phyloP scores from a whole-genome alignment of 2,113 vertebrate species.

The Piprites chloris region DNA sequence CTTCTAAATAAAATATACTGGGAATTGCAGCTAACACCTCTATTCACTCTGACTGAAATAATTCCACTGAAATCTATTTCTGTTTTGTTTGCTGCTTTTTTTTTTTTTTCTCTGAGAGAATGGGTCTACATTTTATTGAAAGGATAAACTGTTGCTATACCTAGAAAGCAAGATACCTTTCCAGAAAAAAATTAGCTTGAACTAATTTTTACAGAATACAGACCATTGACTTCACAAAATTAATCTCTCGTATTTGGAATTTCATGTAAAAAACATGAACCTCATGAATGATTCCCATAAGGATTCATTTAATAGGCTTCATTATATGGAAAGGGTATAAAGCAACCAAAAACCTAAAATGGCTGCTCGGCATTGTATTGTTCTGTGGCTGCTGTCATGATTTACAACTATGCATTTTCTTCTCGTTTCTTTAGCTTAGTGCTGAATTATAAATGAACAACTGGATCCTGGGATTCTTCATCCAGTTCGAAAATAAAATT shows the following conservation, averaged over 20 bases:
- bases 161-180: constrained; percentile 53
- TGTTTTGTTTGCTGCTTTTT: no score
- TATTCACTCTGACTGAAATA: not conserved
- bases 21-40: not conserved
- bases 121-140: not conserved
- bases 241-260: constrained; percentile 17
- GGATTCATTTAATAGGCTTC: not conserved
- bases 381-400: not conserved
- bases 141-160: not conserved
- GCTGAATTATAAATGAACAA: constrained; percentile 63
- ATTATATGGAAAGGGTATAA: not conserved
- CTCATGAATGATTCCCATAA: constrained; percentile 41
- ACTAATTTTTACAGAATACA: constrained; percentile 28
- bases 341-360: not conserved
- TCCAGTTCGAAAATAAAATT: constrained; percentile 47
- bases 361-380: not conserved
- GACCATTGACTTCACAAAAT: not conserved
- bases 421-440: constrained; percentile 47
- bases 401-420: constrained; percentile 26
- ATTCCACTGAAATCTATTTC: not conserved
- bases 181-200: not conserved
- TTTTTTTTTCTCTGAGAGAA: not conserved
- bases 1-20: not conserved
- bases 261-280: not conserved
- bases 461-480: constrained; percentile 13